Evolutionary conservation across 2,113 vertebrate genomes (phyloP), one percentile per base, ranked within the genome.

Genomic region (Harpagus bidentatus): DNA sequence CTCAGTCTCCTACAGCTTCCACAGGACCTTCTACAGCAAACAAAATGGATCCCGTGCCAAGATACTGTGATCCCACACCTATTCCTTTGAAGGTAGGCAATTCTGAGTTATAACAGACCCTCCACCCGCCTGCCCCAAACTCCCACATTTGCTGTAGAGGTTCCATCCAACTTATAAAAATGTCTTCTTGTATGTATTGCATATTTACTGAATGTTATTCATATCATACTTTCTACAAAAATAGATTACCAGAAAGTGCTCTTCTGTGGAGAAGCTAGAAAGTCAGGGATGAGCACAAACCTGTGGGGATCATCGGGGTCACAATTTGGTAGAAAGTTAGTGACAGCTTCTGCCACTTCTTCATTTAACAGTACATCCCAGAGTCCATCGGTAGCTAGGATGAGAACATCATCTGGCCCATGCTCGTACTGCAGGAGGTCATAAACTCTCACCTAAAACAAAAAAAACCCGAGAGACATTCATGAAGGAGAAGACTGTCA

Each of bases 301-400:
- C 99, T 99, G 98, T 99, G 98, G 94, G 99, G 99, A 97, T 99
- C 99, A 93, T 99, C 99, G 3, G 99, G 99, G 94, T 99, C 99
- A 97, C 99, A 99, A 98, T 99, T 99, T 65, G 98, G 98, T 97
- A 99, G 98, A 97, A 99, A 99, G 95, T 98, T 98, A 93, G 98
- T 98, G 94, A 99, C 95, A 1, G 99, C 98, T 97, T 99, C 99
- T 20, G 99, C 98, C 66, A 99, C 99, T 98, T 99, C 99, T 98
- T 99, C 99, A 97, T 99, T 99, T 76, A 99, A 98, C 77, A 99
- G 98, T 62, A 99, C 99, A 84, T 99, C 99, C 99, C 99, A 99
- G 92, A 99, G 99, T 47, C 99, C 99, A 26, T 99, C 99, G 5
- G 99, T 99, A 92, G 99, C 99, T 95, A 99, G 94, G 88, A 99